These are phyloP conservation scores for Stenotaenia linearis DNA, from an alignment of 2,888 invertebrate genomes.

Conservation along the genomic window DNA sequence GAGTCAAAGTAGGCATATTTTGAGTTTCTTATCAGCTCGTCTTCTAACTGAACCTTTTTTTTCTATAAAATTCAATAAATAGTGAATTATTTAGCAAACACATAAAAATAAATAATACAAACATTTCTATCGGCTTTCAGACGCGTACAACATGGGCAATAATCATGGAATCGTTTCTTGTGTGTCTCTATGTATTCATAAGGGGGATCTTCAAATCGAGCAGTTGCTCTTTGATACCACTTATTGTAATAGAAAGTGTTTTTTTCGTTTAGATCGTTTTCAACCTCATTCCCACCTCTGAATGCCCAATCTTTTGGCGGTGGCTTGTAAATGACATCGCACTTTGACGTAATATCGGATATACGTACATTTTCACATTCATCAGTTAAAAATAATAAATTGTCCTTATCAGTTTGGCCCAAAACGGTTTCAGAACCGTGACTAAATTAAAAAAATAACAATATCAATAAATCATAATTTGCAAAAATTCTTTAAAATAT, in stretches of 20 bases:
- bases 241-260: slow-evolving; percentile 32
- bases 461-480: neutral
- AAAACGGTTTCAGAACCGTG: slow-evolving; percentile 69
- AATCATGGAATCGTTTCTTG: slow-evolving; percentile 40
- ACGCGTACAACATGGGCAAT: slow-evolving; percentile 40
- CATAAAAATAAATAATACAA: neutral
- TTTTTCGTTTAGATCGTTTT: slow-evolving; percentile 38
- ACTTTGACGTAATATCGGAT: slow-evolving; percentile 48
- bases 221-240: slow-evolving; percentile 45
- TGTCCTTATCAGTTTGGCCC: slow-evolving; percentile 69
- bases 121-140: slow-evolving; percentile 42
- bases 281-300: slow-evolving; percentile 57
- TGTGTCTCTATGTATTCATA: slow-evolving; percentile 39
- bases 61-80: neutral
- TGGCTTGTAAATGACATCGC: slow-evolving; percentile 42
- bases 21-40: neutral
- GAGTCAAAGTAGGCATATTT: neutral
- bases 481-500: neutral
- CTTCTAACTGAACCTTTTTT: neutral
- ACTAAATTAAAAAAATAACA: slow-evolving; percentile 39
- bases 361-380: slow-evolving; percentile 65
- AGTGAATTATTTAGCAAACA: neutral
- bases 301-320: slow-evolving; percentile 59
- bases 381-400: slow-evolving; percentile 67
- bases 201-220: slow-evolving; percentile 48